These are phyloP conservation scores for Arremon aurantiirostris DNA, from an alignment of 2,797 vertebrate genomes.

Conservation along the genomic window DNA sequence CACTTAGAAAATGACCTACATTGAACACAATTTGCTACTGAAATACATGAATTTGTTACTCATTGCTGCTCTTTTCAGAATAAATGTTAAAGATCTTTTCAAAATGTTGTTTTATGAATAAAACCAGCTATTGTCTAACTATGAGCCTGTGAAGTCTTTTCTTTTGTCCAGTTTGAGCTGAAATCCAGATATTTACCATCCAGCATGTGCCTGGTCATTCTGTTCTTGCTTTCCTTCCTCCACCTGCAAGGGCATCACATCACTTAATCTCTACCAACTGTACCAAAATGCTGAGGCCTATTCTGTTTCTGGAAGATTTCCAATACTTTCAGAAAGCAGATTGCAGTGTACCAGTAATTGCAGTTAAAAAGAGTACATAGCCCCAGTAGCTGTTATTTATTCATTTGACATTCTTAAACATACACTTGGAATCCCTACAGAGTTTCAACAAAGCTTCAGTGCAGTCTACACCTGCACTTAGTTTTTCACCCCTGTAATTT, in stretches of 20 bases:
- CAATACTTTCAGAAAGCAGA: conserved; percentile 31
- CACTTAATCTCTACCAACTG: neutral
- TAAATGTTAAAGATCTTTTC: neutral
- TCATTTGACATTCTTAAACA: conserved; percentile 55
- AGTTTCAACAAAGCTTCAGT: conserved; percentile 48
- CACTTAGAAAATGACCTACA: neutral
- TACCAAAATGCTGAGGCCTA: neutral
- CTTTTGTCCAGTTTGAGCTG: neutral
- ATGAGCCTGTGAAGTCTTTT: neutral
- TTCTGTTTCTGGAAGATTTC: conserved; percentile 27
- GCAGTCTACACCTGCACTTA: conserved; percentile 56
- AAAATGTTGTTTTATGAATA: neutral
- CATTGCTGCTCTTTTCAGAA: neutral
- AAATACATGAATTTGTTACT: neutral
- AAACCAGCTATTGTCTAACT: neutral
- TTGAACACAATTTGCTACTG: neutral
- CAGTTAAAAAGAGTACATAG: conserved; percentile 29
- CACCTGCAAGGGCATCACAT: neutral
- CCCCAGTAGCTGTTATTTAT: conserved; percentile 56
- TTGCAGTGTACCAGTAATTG: conserved; percentile 45
- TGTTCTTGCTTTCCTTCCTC: neutral
- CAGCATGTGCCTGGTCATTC: neutral
- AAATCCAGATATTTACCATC: neutral
- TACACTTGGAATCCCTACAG: conserved; percentile 36
- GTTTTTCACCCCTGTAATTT: conserved; percentile 58